These are phyloP conservation scores for Tragulus kanchil DNA, from an alignment of 2,113 vertebrate species.

Conservation along the genomic window DNA sequence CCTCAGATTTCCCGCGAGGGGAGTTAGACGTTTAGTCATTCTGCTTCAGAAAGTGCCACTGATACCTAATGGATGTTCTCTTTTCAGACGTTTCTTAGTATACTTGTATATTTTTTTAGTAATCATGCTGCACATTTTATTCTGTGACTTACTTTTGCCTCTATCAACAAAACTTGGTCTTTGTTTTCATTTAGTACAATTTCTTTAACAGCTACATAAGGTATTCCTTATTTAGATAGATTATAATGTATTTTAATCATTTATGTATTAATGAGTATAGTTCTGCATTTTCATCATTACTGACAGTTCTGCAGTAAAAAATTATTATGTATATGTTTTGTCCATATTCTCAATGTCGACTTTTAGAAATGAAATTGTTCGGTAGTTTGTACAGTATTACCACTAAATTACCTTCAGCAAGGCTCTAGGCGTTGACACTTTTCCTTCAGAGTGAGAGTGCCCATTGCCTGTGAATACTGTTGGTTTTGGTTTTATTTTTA, in stretches of 20 bases:
- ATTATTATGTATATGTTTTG: not conserved
- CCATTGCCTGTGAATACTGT: not conserved
- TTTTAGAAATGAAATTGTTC: not conserved
- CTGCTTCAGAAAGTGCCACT: not conserved
- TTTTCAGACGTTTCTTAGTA: slow-evolving; percentile 6
- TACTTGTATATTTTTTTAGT: not conserved
- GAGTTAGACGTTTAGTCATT: not conserved
- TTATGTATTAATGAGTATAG: not conserved
- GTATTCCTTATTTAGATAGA: not conserved
- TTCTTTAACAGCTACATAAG: not conserved
- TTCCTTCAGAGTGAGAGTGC: not conserved
- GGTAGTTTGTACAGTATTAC: not conserved
- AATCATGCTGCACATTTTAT: not conserved
- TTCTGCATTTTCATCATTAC: slow-evolving; percentile 30
- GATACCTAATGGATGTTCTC: not conserved
- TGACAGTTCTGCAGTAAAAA: not conserved
- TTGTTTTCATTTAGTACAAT: slow-evolving; percentile 25
- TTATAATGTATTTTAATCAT: slow-evolving; percentile 7
- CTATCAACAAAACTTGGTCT: not conserved
- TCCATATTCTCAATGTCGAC: not conserved
- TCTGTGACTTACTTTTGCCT: not conserved
- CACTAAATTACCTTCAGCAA: not conserved
- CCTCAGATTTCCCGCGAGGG: not conserved
- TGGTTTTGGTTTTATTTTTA: not conserved
- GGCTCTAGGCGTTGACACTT: not conserved